Evolutionary conservation across 2,888 invertebrate species (phyloP), one percentile per base, ranked within the genome.

Genomic region (Timema cristinae): DNA sequence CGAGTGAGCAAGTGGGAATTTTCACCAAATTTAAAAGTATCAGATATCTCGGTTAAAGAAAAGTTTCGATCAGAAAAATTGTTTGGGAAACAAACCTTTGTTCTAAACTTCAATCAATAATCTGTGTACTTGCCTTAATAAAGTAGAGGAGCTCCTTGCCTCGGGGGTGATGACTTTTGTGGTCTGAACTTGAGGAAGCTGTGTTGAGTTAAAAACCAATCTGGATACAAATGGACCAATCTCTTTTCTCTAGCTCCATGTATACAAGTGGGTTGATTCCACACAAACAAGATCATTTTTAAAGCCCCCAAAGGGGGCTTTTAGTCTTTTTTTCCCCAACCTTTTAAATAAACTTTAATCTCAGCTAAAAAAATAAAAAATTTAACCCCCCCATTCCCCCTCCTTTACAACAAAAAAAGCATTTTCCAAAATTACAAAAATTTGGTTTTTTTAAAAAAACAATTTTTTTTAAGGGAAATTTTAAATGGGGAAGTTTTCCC

Each of bases 141-240:
- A 77, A 59, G 80, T 87, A 11, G 82, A 82, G 61, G 84, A 85
- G 71, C 79, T 86, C 63, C 82, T 86, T 16, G 81, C 76, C 71
- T 89, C 89, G 78, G 89, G 89, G 87, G 85, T 56, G 89, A 89
- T 78, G 86, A 85, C n/a, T 86, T 86, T 83, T 85, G 6, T 90
- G 89, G 90, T 85, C 84, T 76, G 87, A 88, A 75, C 78, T 90
- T 67, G 85, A 84, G 76, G 84, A 84, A 73, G 85, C 86, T 0
- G 84, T 85, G 73, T 85, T 89, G 73, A 84, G 87, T 67, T 86
- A 87, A 76, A 89, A 89, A n/a, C n/a, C 79, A 82, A 81, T 75
- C 79, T 90, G 63, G 79, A 81, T 61, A 77, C 80, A n/a, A 32
- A 80, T 90, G 2, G 89, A 89, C 77, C 73, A 74, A 66, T 87